Evolutionary conservation across 2,113 vertebrate species (phyloP).

Genomic region (Pelusios castaneus): DNA sequence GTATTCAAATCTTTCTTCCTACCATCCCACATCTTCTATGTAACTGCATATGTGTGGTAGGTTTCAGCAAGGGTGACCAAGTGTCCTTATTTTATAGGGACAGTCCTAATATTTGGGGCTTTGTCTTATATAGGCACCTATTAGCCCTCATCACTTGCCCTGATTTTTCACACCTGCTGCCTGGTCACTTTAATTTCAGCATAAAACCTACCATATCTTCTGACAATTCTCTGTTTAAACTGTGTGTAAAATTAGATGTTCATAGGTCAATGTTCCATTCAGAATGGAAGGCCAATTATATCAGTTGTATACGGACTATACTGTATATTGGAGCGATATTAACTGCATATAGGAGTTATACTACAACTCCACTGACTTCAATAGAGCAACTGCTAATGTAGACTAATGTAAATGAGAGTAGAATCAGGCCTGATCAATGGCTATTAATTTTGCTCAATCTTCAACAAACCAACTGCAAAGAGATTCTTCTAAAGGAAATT

Average conservation of each 20-base stretch:
- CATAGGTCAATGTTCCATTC: slow-evolving; percentile 13
- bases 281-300: not conserved
- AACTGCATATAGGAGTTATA: no score
- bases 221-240: not conserved
- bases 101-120: no score
- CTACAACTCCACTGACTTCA: slow-evolving; percentile 38
- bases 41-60: not conserved
- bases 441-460: slow-evolving; percentile 60
- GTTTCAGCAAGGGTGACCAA: not conserved
- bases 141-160: no score
- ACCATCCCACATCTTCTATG: not conserved
- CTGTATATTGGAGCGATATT: not conserved
- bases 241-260: slow-evolving; percentile 19
- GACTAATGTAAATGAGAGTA: slow-evolving; percentile 17
- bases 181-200: no score
- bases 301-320: not conserved
- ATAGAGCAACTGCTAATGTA: slow-evolving; percentile 13
- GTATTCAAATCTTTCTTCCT: not conserved
- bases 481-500: not conserved
- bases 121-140: no score
- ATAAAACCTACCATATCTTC: not conserved
- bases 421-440: slow-evolving; percentile 43
- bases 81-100: no score
- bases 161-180: no score
- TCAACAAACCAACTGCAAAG: not conserved